Percentiles rank a stretch among this genome's conserved stretches.
These are phyloP conservation scores for Phallusia fumigata DNA, from an alignment of 23 tunicate genomes.

Conservation along the genomic window DNA sequence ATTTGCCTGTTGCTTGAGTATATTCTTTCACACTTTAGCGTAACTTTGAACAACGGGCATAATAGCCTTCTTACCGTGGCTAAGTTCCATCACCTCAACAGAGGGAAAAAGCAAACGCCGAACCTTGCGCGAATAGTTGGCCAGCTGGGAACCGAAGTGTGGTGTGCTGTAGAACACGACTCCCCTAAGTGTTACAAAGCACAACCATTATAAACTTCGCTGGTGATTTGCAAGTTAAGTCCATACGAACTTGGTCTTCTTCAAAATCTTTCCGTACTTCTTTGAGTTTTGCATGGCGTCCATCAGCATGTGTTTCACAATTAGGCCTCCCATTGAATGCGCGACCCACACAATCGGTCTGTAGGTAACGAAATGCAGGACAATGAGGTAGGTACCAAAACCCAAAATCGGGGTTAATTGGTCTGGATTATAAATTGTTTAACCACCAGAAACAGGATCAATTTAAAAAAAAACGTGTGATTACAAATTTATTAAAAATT, in stretches of 20 bases:
- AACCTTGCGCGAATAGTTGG: slow-evolving; percentile 54
- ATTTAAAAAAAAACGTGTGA: no score
- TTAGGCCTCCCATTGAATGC: slow-evolving; percentile 90
- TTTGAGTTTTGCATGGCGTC: slow-evolving; percentile 58
- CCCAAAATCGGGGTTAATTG: background rate
- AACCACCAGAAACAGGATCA: no score
- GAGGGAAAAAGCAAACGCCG: slow-evolving; percentile 68
- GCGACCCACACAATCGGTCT: slow-evolving; percentile 86
- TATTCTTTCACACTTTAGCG: no score
- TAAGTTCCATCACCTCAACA: slow-evolving; percentile 74
- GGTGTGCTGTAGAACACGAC: slow-evolving; percentile 81
- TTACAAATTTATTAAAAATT: no score
- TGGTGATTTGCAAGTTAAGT: background rate
- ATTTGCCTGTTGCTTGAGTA: no score
- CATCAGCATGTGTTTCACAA: slow-evolving; percentile 74
- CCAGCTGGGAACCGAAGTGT: slow-evolving; percentile 76
- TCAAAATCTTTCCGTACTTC: slow-evolving; percentile 42
- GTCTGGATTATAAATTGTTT: no score
- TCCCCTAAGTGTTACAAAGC: slow-evolving; percentile 33
- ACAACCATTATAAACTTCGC: background rate
- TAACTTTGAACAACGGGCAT: no score
- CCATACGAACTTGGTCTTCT: slow-evolving; percentile 57
- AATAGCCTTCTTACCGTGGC: slow-evolving; percentile 45
- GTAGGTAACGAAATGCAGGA: background rate
- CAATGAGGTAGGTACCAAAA: no score